These are phyloP conservation scores for Perizoma flavofasciatum DNA, from an alignment of 2,888 invertebrate species.

Conservation along the genomic window DNA sequence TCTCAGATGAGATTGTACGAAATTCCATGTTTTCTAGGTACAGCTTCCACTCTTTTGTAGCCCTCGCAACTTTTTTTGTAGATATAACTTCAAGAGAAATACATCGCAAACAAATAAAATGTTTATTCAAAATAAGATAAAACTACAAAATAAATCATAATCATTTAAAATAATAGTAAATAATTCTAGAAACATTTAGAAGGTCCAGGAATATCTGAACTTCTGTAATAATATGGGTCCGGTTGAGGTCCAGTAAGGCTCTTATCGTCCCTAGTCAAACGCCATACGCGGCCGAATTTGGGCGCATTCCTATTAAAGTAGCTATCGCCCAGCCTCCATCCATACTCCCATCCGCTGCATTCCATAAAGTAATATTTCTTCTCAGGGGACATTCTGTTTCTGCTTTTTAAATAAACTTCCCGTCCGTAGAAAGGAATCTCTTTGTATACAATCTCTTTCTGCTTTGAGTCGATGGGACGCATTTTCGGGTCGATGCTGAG, in stretches of 20 bases:
- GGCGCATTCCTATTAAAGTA: slow-evolving; percentile 42
- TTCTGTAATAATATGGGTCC: slow-evolving; percentile 50
- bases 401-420: slow-evolving; percentile 48
- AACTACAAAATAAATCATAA: slow-evolving; percentile 10
- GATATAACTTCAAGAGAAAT: background rate
- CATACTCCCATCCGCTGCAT: slow-evolving; percentile 48
- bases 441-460: slow-evolving; percentile 50
- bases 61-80: no score
- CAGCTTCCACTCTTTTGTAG: no score
- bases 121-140: slow-evolving; percentile 7
- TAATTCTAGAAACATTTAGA: slow-evolving; percentile 37
- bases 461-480: slow-evolving; percentile 50
- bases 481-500: slow-evolving; percentile 49
- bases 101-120: slow-evolving; percentile 6
- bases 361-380: slow-evolving; percentile 55
- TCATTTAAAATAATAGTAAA: slow-evolving; percentile 6
- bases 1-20: no score
- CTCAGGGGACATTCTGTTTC: slow-evolving; percentile 49
- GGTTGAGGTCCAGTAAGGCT: slow-evolving; percentile 55
- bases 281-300: slow-evolving; percentile 46
- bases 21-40: no score
- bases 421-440: slow-evolving; percentile 52
- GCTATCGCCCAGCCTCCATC: slow-evolving; percentile 57
- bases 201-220: slow-evolving; percentile 35
- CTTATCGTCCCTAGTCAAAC: slow-evolving; percentile 42